Conservation (phyloP, 2,888 invertebrate genomes). For the Scotopteryx bipunctaria region DNA sequence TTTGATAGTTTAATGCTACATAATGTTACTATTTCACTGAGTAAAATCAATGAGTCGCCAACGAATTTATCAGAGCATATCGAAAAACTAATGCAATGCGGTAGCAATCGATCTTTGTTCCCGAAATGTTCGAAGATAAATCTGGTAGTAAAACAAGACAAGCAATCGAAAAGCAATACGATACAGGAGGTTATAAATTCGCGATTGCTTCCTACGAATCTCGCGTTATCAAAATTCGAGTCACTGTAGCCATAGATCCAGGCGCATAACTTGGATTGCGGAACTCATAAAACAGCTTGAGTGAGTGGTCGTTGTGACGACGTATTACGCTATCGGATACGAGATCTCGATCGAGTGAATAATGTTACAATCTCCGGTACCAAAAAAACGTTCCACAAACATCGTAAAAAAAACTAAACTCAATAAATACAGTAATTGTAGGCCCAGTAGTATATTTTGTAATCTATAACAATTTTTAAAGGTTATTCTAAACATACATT, state of each 20-base stretch:
- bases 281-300: constrained; percentile 53
- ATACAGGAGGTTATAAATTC: constrained; percentile 55
- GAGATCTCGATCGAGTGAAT: constrained; percentile 39
- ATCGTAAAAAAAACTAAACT: not conserved
- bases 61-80: constrained; percentile 32
- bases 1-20: not conserved
- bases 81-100: constrained; percentile 34
- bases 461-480: no score
- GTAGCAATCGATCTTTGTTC: constrained; percentile 30
- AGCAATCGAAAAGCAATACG: constrained; percentile 55
- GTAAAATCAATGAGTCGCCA: constrained; percentile 23
- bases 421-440: not conserved
- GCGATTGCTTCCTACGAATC: constrained; percentile 53
- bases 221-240: constrained; percentile 46
- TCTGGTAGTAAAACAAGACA: constrained; percentile 45
- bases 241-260: constrained; percentile 45
- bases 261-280: constrained; percentile 53
- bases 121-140: constrained; percentile 34
- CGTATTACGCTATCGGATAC: constrained; percentile 47
- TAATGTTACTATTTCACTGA: constrained; percentile 6
- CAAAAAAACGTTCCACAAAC: not conserved
- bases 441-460: not conserved
- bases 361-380: constrained; percentile 17
- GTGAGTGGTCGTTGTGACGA: constrained; percentile 48
- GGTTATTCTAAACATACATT: no score